Base-by-base conservation (phyloP, 2,888 invertebrate species). In the Drosophila acutilabella region DNA sequence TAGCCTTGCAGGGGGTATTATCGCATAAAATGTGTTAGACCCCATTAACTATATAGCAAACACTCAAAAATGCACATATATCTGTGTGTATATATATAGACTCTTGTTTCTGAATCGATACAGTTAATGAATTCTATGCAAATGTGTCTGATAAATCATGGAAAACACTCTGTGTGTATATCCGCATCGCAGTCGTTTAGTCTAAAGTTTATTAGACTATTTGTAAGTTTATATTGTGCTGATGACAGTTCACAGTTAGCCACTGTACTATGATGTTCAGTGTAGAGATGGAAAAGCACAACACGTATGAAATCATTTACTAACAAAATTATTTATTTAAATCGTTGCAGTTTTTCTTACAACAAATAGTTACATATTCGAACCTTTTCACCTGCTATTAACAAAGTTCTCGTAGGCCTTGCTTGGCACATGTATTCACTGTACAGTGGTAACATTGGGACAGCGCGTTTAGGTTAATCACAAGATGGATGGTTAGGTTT, bases 371-470 rank as follows among this genome's bases (percentile, higher is more conserved):
- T 67, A 61, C 60, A 53, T 73, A 74, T 73, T 78, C 61, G 78
- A 78, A 72, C 48, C 14, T 62, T 76, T 54, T 30, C 30, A 59
- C 44, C 71, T 64, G 71, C 62, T 76, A 53, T 61, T 61, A 64
- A 73, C 78, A 74, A 54, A 70, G 36, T 58, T 59, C 33, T 41
- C 57, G 23, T 20, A 56, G 67, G 65, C 81, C 84, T 60, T 67
- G 52, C 40, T 66, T 81, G 80, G 88, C 88, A 84, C 88, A 68
- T 60, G 64, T 54, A 14, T 68, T 78, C 50, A 74, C 81, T 81
- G 67, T 83, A 87, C 78, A 80, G 61, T 66, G 33, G 57, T 65
- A 59, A 53, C 59, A 52, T 50, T 53, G 56, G 20, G 26, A 40
- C 48, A 54, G 56, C 75, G 61, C 56, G 42, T 59, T 54, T 16